Evolutionary conservation across 1,140 invertebrate genomes (phyloP).

Genomic region (Nylanderia fulva): DNA sequence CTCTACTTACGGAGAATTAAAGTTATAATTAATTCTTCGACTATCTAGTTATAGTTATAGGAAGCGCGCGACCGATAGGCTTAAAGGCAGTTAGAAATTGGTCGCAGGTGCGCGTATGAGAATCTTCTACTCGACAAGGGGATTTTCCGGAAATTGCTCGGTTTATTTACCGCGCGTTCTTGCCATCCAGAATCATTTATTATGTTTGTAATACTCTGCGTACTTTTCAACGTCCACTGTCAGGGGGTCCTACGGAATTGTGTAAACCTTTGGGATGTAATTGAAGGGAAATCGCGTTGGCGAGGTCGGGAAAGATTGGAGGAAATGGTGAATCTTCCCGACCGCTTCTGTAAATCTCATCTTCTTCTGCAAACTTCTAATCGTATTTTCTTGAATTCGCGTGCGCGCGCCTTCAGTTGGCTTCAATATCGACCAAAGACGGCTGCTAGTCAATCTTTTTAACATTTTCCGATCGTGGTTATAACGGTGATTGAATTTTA

Average conservation of each 20-base stretch:
- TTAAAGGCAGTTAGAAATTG: slow-evolving; percentile 44
- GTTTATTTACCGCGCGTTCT: slow-evolving; percentile 54
- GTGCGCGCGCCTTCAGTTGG: background rate
- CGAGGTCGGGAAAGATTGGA: slow-evolving; percentile 26
- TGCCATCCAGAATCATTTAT: slow-evolving; percentile 52
- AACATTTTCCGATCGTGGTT: background rate
- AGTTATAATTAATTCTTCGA: slow-evolving; percentile 58
- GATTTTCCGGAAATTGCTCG: slow-evolving; percentile 56
- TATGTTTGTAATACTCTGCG: slow-evolving; percentile 31
- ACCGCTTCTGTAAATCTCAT: slow-evolving; percentile 42
- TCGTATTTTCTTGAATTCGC: slow-evolving; percentile 11
- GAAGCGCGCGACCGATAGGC: background rate
- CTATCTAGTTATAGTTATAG: background rate
- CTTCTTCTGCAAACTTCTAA: slow-evolving; percentile 25
- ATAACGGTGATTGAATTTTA: slow-evolving; percentile 4
- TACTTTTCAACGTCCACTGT: background rate
- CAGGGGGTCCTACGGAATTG: background rate
- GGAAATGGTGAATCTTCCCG: slow-evolving; percentile 15
- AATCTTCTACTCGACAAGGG: background rate
- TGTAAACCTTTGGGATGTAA: slow-evolving; percentile 6
- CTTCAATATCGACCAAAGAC: background rate
- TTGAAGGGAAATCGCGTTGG: slow-evolving; percentile 25
- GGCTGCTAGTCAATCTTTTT: background rate
- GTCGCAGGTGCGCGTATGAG: slow-evolving; percentile 50
- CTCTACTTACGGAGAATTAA: background rate